These are phyloP conservation scores for Eupeodes luniger DNA, from an alignment of 2,888 invertebrate species.

Conservation along the genomic window DNA sequence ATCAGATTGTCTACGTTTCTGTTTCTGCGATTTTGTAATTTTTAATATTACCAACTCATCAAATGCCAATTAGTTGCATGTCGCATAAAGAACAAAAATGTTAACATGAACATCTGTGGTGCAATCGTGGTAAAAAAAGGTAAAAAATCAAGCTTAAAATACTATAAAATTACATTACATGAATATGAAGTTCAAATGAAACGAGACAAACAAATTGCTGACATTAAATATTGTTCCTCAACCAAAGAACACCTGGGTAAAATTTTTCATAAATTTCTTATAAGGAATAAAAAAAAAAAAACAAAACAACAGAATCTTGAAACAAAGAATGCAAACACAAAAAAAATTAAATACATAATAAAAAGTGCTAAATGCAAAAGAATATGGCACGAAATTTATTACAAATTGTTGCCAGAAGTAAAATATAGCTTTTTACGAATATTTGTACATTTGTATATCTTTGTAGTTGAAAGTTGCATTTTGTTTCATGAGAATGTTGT, in stretches of 20 bases:
- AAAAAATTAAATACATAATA: neutral
- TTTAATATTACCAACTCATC: neutral
- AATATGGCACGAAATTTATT: neutral
- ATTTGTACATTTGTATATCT: slow-evolving; percentile 15
- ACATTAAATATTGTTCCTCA: slow-evolving; percentile 9
- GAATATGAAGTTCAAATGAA: neutral
- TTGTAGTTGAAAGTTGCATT: slow-evolving; percentile 2
- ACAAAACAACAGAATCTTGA: neutral
- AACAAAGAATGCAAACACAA: neutral
- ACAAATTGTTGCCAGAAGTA: slow-evolving; percentile 56
- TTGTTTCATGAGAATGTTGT: slow-evolving; percentile 9
- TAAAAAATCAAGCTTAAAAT: neutral
- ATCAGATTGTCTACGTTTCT: neutral
- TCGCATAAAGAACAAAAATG: neutral
- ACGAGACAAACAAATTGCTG: slow-evolving; percentile 6
- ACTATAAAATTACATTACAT: neutral
- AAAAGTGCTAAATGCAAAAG: slow-evolving; percentile 5
- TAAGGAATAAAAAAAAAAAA: neutral
- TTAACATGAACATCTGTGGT: slow-evolving; percentile 27
- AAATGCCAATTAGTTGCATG: neutral
- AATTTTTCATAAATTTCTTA: slow-evolving; percentile 6
- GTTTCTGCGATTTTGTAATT: slow-evolving; percentile 1
- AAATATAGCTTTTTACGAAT: neutral
- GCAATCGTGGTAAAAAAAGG: too few relatives aligned
- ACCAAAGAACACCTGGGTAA: slow-evolving; percentile 8